A percentile compares a stretch with the other conserved stretches of the same genome.
These are phyloP conservation scores for Taurulus bubalis DNA, from an alignment of 2,113 vertebrate genomes.

Conservation along the genomic window DNA sequence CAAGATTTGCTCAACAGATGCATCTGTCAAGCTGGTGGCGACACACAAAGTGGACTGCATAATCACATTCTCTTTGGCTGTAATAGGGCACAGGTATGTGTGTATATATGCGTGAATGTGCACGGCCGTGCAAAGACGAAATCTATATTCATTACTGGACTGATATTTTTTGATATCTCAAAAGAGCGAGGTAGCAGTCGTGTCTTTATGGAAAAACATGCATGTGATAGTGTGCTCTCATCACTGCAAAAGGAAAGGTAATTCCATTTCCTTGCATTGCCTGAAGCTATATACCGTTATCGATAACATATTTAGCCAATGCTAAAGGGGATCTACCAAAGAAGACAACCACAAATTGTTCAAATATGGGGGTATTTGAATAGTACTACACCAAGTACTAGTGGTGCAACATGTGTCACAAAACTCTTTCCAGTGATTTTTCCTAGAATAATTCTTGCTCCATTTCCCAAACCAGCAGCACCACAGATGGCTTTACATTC, in stretches of 20 bases:
- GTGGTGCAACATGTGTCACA: too few relatives aligned
- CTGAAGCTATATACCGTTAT: constrained; percentile 12
- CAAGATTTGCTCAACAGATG: constrained; percentile 82
- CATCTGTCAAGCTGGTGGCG: constrained; percentile 77
- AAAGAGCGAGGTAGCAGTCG: constrained; percentile 45
- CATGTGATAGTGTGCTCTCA: constrained; percentile 1
- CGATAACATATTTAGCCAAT: constrained; percentile 1
- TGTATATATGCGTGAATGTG: constrained; percentile 19
- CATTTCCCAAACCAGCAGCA: neutral
- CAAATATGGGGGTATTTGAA: neutral
- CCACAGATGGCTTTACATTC: neutral
- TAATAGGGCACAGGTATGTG: constrained; percentile 52
- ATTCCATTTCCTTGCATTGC: constrained; percentile 13
- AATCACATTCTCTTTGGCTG: constrained; percentile 74
- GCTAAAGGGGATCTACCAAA: neutral
- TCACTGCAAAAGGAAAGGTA: neutral
- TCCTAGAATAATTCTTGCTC: neutral
- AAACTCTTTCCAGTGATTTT: neutral
- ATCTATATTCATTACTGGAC: constrained; percentile 81
- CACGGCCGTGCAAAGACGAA: constrained; percentile 36
- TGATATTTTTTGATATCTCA: constrained; percentile 41
- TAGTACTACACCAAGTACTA: neutral
- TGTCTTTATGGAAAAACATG: constrained; percentile 42
- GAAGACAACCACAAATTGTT: neutral
- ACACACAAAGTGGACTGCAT: constrained; percentile 74